These are phyloP conservation scores for Boulengeromyrus knoepffleri DNA, from an alignment of 2,113 vertebrate species.

Conservation along the genomic window DNA sequence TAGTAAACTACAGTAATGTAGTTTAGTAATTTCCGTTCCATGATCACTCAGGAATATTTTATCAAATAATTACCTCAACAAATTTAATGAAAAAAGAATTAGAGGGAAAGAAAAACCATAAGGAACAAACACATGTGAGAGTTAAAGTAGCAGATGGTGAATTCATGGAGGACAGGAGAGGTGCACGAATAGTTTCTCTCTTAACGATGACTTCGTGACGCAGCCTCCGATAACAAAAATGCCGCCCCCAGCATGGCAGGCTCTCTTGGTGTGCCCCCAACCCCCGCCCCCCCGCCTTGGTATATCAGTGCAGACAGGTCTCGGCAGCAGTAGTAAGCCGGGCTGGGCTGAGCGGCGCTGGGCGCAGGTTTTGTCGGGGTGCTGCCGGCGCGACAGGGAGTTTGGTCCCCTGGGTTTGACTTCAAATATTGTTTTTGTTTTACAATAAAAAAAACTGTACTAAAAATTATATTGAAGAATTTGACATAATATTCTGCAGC, in stretches of 20 bases:
- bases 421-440: background rate
- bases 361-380: background rate
- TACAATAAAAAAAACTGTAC: background rate
- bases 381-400: background rate
- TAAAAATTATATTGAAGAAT: background rate
- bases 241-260: conserved; percentile 4
- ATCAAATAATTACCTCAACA: background rate
- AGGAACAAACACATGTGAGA: background rate
- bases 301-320: conserved; percentile 13
- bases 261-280: background rate
- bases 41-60: background rate
- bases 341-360: background rate
- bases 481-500: background rate
- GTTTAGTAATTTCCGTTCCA: background rate
- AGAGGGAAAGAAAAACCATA: background rate
- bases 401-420: background rate
- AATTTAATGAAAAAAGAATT: background rate
- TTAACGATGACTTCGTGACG: conserved; percentile 11
- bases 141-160: background rate
- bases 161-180: too few species aligned
- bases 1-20: background rate
- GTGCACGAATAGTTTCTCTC: background rate
- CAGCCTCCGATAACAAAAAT: conserved; percentile 8
- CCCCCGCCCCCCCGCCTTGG: background rate
- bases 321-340: background rate